Evolutionary conservation across 2,113 vertebrate genomes (phyloP).

Genomic region (Catharus bicknelli): DNA sequence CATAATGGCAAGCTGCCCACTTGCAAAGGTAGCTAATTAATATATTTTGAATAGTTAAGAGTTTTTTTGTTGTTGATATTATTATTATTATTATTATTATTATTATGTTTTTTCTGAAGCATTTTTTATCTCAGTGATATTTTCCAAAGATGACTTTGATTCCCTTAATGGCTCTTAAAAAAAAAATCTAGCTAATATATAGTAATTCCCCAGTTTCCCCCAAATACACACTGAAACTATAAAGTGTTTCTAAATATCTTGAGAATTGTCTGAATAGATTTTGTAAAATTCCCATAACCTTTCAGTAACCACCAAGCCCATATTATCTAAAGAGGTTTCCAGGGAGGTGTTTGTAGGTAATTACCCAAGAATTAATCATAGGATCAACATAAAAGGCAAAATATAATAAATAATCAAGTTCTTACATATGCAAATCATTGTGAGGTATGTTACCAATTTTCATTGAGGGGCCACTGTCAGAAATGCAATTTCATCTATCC

Average conservation of each 20-base stretch:
- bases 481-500: constrained; percentile 70
- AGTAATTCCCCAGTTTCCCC: neutral
- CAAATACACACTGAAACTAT: neutral
- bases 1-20: neutral
- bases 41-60: neutral
- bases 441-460: constrained; percentile 67
- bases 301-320: constrained; percentile 30
- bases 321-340: constrained; percentile 57
- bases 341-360: constrained; percentile 57
- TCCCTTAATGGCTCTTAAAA: neutral
- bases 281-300: constrained; percentile 5
- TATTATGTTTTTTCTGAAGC: neutral
- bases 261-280: neutral
- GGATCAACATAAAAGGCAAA: constrained; percentile 42
- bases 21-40: constrained; percentile 14
- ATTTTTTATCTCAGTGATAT: constrained; percentile 13
- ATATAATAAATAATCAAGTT: constrained; percentile 45
- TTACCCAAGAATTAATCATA: constrained; percentile 62
- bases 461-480: constrained; percentile 69
- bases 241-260: constrained; percentile 26
- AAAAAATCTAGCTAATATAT: neutral
- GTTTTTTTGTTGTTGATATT: neutral
- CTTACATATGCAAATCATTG: constrained; percentile 48
- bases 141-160: constrained; percentile 36
- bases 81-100: too few relatives aligned